phyloP scores from a whole-genome alignment of 37 sponge, comb jelly and placozoan genomes.

The Spongilla lacustris region DNA sequence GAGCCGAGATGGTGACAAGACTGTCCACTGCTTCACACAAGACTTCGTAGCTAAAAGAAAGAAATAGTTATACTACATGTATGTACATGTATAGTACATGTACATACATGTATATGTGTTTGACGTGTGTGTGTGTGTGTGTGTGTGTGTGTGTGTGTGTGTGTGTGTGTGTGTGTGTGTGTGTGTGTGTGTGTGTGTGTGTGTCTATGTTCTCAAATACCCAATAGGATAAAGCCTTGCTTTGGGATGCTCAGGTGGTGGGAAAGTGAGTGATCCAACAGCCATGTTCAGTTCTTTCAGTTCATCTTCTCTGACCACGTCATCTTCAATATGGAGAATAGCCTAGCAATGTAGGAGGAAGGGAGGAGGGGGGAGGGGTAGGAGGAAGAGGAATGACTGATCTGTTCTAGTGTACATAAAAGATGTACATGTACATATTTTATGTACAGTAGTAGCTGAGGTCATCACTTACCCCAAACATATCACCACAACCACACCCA shows the following conservation, averaged over 20 bases:
- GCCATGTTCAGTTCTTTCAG: constrained; percentile 42
- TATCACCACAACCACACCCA: too few relatives aligned
- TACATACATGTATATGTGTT: neutral
- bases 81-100: too few relatives aligned
- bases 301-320: constrained; percentile 46
- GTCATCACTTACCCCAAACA: too few relatives aligned
- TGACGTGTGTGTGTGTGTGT: neutral
- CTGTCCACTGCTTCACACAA: constrained; percentile 57
- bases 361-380: constrained; percentile 8
- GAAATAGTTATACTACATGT: too few relatives aligned
- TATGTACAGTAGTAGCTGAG: too few relatives aligned
- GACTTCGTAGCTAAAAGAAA: constrained; percentile 28
- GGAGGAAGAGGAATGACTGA: neutral
- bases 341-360: neutral
- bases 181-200: neutral
- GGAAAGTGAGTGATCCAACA: constrained; percentile 53
- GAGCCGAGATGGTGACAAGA: constrained; percentile 14
- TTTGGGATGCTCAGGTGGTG: constrained; percentile 3
- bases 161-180: constrained; percentile 7
- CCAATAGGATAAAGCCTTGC: constrained; percentile 1
- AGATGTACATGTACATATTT: too few relatives aligned
- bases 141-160: too few relatives aligned
- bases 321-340: constrained; percentile 58
- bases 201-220: constrained; percentile 15
- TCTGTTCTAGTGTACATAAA: too few relatives aligned